Conservation (phyloP, 2,888 invertebrate species). For the Plutella xylostella region DNA sequence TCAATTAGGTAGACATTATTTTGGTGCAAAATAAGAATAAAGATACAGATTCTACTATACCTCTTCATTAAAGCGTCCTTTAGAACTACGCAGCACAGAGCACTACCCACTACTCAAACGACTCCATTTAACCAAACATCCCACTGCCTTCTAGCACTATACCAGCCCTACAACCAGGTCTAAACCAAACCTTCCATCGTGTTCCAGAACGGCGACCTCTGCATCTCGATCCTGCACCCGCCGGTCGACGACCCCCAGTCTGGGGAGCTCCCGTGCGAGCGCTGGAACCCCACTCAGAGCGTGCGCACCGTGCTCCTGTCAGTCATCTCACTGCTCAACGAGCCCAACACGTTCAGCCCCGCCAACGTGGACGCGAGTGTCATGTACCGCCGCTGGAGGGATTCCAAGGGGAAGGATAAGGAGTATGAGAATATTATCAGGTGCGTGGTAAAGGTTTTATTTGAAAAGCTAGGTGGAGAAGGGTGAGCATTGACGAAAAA, state of each 20-base stretch:
- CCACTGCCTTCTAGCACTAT: neutral
- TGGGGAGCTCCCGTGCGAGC: slow-evolving; percentile 98
- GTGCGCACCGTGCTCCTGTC: slow-evolving; percentile 98
- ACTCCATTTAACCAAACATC: neutral
- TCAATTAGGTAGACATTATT: too few relatives aligned
- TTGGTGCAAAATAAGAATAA: too few relatives aligned
- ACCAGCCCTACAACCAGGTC: too few relatives aligned
- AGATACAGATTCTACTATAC: too few relatives aligned
- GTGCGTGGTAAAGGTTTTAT: slow-evolving; percentile 51
- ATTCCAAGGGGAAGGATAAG: slow-evolving; percentile 97
- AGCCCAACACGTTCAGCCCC: slow-evolving; percentile 99
- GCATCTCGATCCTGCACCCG: slow-evolving; percentile 99
- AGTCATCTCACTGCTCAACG: slow-evolving; percentile 98
- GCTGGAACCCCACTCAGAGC: slow-evolving; percentile 99
- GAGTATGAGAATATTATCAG: slow-evolving; percentile 99
- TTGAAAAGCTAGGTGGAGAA: too few relatives aligned
- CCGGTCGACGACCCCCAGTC: slow-evolving; percentile 99
- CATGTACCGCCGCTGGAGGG: slow-evolving; percentile 99
- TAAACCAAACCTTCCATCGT: too few relatives aligned
- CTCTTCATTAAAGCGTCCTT: too few relatives aligned
- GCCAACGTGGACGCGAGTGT: slow-evolving; percentile 99
- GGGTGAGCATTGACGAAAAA: too few relatives aligned
- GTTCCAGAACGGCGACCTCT: slow-evolving; percentile 95
- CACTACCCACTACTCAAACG: too few relatives aligned
- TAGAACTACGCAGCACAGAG: too few relatives aligned